These are phyloP conservation scores for Esperia sulphurella DNA, from an alignment of 2,888 invertebrate genomes.

Conservation along the genomic window DNA sequence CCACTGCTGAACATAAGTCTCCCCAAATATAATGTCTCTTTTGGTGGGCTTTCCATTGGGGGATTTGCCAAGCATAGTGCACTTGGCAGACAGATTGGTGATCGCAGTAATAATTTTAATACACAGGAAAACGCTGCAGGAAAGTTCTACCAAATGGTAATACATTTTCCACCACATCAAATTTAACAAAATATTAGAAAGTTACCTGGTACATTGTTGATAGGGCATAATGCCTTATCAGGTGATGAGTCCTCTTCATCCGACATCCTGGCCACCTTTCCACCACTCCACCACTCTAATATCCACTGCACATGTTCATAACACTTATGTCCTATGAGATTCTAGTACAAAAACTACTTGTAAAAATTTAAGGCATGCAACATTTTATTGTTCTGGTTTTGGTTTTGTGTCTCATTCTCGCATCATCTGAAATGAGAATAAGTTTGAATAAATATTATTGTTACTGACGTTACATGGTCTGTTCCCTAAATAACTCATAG, in stretches of 20 bases:
- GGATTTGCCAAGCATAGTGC: too few relatives aligned
- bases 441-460: not conserved
- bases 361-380: constrained; percentile 41
- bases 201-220: constrained; percentile 68
- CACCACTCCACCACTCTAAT: constrained; percentile 15
- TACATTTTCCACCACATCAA: too few relatives aligned
- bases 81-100: too few relatives aligned
- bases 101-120: too few relatives aligned
- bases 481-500: too few relatives aligned
- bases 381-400: constrained; percentile 31
- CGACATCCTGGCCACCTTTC: constrained; percentile 47
- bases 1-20: too few relatives aligned
- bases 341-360: constrained; percentile 40
- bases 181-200: constrained; percentile 1
- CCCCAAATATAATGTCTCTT: too few relatives aligned
- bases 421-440: constrained; percentile 26
- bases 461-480: not conserved
- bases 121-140: too few relatives aligned
- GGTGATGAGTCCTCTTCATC: constrained; percentile 73
- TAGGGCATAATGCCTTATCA: constrained; percentile 62
- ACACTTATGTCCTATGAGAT: constrained; percentile 43
- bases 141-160: too few relatives aligned
- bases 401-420: constrained; percentile 32
- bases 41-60: too few relatives aligned
- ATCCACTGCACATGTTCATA: constrained; percentile 39